Evolutionary conservation across 2,888 invertebrate species (phyloP).

Genomic region (Neocrepidodera transversa): DNA sequence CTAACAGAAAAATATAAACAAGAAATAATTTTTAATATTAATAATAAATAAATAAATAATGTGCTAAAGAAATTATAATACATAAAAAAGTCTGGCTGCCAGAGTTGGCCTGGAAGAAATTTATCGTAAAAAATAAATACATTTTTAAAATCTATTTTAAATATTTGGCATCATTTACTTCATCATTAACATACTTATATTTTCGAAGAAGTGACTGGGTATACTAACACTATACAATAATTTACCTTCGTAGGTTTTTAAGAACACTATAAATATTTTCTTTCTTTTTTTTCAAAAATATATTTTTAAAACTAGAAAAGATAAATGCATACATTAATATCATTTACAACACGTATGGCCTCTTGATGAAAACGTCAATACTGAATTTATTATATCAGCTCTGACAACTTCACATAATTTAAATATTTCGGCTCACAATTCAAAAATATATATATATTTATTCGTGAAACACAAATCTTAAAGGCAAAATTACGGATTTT

Average conservation of each 20-base stretch:
- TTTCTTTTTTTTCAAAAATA: slow-evolving; percentile 57
- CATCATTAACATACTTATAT: slow-evolving; percentile 55
- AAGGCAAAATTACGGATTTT: slow-evolving; percentile 54
- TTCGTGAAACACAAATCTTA: slow-evolving; percentile 52
- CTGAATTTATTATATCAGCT: slow-evolving; percentile 22
- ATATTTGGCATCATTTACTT: slow-evolving; percentile 59
- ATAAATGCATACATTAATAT: slow-evolving; percentile 52
- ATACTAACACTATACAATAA: slow-evolving; percentile 57
- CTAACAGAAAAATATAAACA: slow-evolving; percentile 34
- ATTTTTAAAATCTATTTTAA: slow-evolving; percentile 50
- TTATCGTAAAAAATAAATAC: slow-evolving; percentile 44
- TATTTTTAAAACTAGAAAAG: slow-evolving; percentile 57
- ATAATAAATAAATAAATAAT: slow-evolving; percentile 44
- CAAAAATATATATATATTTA: slow-evolving; percentile 54
- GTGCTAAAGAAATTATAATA: slow-evolving; percentile 46
- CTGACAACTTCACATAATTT: slow-evolving; percentile 27
- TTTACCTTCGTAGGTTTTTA: slow-evolving; percentile 56
- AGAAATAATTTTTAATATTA: slow-evolving; percentile 26
- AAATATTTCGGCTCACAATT: slow-evolving; percentile 38
- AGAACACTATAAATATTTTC: slow-evolving; percentile 58
- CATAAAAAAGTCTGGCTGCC: slow-evolving; percentile 49
- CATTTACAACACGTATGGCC: slow-evolving; percentile 47
- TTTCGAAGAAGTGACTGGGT: slow-evolving; percentile 51
- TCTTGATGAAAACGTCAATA: slow-evolving; percentile 38
- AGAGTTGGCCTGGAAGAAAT: slow-evolving; percentile 47